Percentiles rank a stretch among this genome's conserved stretches.
Evolutionary conservation across 2,888 invertebrate genomes (phyloP).

Genomic region (Linyphia triangularis): DNA sequence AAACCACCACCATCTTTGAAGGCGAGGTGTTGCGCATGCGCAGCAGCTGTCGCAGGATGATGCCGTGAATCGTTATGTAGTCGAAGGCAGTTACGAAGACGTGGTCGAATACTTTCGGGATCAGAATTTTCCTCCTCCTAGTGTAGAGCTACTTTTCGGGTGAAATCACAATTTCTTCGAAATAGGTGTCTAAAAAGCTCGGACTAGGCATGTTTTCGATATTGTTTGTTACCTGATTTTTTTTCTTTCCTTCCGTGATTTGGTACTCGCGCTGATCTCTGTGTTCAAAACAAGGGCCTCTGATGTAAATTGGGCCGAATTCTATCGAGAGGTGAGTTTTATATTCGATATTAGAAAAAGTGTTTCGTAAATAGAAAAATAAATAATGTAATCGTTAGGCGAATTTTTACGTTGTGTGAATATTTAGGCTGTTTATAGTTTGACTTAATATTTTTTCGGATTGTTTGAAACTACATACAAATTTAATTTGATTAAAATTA

Average conservation of each 20-base stretch:
- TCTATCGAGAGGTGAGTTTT: constrained; percentile 24
- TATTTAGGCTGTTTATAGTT: background rate
- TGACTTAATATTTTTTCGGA: background rate
- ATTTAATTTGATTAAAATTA: background rate
- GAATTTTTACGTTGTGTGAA: background rate
- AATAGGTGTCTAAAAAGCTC: constrained; percentile 50
- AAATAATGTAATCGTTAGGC: background rate
- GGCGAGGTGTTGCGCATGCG: constrained; percentile 64
- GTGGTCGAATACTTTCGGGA: constrained; percentile 27
- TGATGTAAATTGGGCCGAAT: constrained; percentile 3
- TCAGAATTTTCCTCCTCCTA: constrained; percentile 16
- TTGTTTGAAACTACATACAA: background rate
- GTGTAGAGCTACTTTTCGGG: background rate
- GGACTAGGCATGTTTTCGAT: constrained; percentile 73
- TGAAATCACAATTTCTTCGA: constrained; percentile 57
- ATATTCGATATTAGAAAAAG: background rate
- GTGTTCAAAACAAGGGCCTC: background rate
- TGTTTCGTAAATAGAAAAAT: background rate
- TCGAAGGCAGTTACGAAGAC: constrained; percentile 19
- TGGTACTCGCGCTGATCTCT: background rate
- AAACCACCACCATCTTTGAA: constrained; percentile 63
- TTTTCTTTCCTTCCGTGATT: background rate
- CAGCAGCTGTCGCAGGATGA: constrained; percentile 71
- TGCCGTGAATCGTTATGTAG: constrained; percentile 59
- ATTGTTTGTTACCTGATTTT: constrained; percentile 64